phyloP scores from a whole-genome alignment of 92 coral and sea anemone species.

The Porites divaricata region DNA sequence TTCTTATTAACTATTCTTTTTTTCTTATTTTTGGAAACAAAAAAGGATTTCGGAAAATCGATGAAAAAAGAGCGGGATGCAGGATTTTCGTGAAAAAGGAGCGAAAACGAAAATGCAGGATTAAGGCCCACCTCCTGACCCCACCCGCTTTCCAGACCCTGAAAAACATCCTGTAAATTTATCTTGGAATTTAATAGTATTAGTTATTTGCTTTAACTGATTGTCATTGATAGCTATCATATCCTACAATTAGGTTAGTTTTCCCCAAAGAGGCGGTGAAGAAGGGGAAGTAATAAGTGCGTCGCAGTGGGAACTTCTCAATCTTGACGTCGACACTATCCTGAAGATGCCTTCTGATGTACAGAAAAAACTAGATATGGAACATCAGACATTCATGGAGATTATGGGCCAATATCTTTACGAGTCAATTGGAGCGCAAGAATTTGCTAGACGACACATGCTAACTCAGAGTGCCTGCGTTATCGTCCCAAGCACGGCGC shows the following conservation, averaged over 20 bases:
- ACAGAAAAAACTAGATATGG: not conserved
- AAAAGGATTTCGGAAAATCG: no score
- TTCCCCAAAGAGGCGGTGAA: slow-evolving; percentile 53
- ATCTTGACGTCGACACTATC: slow-evolving; percentile 70
- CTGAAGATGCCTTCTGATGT: slow-evolving; percentile 63
- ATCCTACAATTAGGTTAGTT: slow-evolving; percentile 20
- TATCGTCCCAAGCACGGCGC: slow-evolving; percentile 78
- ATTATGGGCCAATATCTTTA: slow-evolving; percentile 60
- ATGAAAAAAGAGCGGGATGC: no score
- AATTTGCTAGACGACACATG: slow-evolving; percentile 61
- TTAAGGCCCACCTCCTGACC: no score
- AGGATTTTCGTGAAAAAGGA: no score
- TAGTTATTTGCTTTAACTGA: no score
- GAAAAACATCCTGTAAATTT: no score
- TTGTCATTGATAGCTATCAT: no score
- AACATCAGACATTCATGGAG: slow-evolving; percentile 46
- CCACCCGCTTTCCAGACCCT: no score
- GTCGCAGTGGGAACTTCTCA: slow-evolving; percentile 84
- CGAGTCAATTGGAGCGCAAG: slow-evolving; percentile 72
- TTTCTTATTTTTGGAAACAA: no score
- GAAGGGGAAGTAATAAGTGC: slow-evolving; percentile 48
- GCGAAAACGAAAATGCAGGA: no score
- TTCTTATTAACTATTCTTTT: no score
- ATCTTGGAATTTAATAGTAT: no score
- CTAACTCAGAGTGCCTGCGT: slow-evolving; percentile 69